phyloP scores from a whole-genome alignment of 2,888 invertebrate genomes.

The Nomada ruficornis region DNA sequence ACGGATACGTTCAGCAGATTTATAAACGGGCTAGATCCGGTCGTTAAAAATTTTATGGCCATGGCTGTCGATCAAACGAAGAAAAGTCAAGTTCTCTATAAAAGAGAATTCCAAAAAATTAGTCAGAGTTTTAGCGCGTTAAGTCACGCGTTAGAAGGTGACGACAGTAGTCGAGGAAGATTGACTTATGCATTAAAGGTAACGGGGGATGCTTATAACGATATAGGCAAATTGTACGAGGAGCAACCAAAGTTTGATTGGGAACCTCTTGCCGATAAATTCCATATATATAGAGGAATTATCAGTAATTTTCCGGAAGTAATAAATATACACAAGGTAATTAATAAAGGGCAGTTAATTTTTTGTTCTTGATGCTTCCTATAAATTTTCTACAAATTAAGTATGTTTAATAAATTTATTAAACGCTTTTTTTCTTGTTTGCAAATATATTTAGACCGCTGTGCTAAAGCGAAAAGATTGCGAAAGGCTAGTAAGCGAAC shows the following conservation, averaged over 20 bases:
- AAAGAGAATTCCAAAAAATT: constrained; percentile 95
- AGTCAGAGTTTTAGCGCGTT: constrained; percentile 94
- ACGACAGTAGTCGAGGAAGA: constrained; percentile 87
- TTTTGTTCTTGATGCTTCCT: not conserved
- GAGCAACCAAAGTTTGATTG: constrained; percentile 96
- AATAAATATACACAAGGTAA: constrained; percentile 93
- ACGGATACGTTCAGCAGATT: constrained; percentile 93
- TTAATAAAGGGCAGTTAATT: not conserved
- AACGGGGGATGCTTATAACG: constrained; percentile 95
- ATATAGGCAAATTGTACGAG: constrained; percentile 95
- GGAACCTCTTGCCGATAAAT: constrained; percentile 95
- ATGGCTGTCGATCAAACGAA: constrained; percentile 94
- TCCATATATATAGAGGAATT: constrained; percentile 97
- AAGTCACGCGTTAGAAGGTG: constrained; percentile 93
- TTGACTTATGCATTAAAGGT: constrained; percentile 92
- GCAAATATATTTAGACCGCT: constrained; percentile 85
- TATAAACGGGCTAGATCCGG: constrained; percentile 93
- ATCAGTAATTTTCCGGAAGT: constrained; percentile 96
- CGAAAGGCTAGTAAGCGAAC: constrained; percentile 91
- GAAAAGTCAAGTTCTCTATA: constrained; percentile 93
- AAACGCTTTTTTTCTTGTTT: not conserved
- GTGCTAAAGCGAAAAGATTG: constrained; percentile 96
- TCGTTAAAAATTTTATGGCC: constrained; percentile 92
- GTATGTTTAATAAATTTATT: constrained; percentile 12
- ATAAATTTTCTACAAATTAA: not conserved